Evolutionary conservation across 2,888 invertebrate genomes (phyloP), one percentile per base, ranked within the genome.

Genomic region (Oxytorus armatus): DNA sequence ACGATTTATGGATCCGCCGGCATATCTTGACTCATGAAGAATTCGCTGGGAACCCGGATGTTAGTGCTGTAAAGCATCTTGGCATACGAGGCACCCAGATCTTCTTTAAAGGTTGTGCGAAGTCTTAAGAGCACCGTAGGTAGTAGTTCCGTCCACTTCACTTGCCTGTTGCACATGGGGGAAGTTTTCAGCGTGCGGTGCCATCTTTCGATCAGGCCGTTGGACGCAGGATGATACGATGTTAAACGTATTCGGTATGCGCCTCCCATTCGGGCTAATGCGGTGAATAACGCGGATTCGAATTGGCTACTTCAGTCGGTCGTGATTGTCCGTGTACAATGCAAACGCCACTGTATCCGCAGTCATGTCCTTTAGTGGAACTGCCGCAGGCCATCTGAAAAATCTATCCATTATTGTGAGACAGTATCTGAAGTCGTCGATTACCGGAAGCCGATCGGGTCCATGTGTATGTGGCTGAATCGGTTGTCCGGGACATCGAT

Each of bases 61-160:
- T 63, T 68, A 0, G 69, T 79, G 0, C 80, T 78, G 33, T 70
- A 83, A 0, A 83, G 39, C 0, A 83, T 10, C 18, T 84, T 81
- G 0, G 82, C 82, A 2, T 78, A 14, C 0, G 77, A 74, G 7
- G 76, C n/a, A 18, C 79, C 39, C 1, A 82, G 66, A 16, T 85
- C 83, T n/a, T 83, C 81, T 36, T 83, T 85, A 18, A 44, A 79
- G 1, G 51, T 53, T 0, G 80, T 44, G 0, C 33, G 47, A 0
- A 69, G 53, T 10, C 68, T 68, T 0, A 69, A 44, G 8, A 76
- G 68, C 0, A 76, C 68, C 0, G 76, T 69, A 3, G 76, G 76
- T 1, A 76, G 59, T 0, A 76, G 3, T 1, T 76, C 76, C 5
- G 63, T 23, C 76, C 69, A 77, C 0, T 4, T 16, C 2, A 44